Conservation (phyloP, 2,113 vertebrate species). For the Triplophysa rosa region DNA sequence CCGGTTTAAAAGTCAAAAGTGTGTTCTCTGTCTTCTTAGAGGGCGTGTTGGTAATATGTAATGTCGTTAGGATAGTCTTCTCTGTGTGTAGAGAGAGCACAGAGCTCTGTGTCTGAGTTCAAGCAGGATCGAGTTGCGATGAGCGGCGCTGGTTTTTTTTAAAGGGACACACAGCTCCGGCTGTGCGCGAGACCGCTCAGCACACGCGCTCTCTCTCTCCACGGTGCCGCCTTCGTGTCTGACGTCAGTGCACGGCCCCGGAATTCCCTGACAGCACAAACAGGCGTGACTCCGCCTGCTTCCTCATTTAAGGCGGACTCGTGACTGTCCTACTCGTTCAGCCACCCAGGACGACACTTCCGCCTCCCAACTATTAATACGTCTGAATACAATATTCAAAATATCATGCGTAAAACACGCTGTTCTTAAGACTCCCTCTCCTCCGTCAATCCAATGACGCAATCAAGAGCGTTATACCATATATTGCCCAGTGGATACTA, state of each 20-base stretch:
- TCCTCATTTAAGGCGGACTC: slow-evolving; percentile 51
- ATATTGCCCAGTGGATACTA: neutral
- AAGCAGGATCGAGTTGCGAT: slow-evolving; percentile 64
- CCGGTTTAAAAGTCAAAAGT: neutral
- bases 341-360: slow-evolving; percentile 52
- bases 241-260: slow-evolving; percentile 72
- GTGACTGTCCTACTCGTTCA: slow-evolving; percentile 52
- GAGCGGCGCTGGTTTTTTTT: slow-evolving; percentile 63
- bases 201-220: slow-evolving; percentile 14
- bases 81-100: slow-evolving; percentile 14
- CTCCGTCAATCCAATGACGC: neutral
- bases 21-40: neutral
- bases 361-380: slow-evolving; percentile 55
- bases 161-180: slow-evolving; percentile 68
- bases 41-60: slow-evolving; percentile 2
- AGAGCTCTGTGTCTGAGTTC: slow-evolving; percentile 42
- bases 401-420: neutral
- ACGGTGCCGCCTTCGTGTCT: slow-evolving; percentile 30
- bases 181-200: slow-evolving; percentile 19
- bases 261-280: slow-evolving; percentile 77
- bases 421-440: neutral
- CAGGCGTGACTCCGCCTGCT: slow-evolving; percentile 52
- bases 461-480: neutral
- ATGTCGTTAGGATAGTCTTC: slow-evolving; percentile 47
- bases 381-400: slow-evolving; percentile 42